Conservation (phyloP, 1,140 invertebrate species). For the Dreissena polymorpha region DNA sequence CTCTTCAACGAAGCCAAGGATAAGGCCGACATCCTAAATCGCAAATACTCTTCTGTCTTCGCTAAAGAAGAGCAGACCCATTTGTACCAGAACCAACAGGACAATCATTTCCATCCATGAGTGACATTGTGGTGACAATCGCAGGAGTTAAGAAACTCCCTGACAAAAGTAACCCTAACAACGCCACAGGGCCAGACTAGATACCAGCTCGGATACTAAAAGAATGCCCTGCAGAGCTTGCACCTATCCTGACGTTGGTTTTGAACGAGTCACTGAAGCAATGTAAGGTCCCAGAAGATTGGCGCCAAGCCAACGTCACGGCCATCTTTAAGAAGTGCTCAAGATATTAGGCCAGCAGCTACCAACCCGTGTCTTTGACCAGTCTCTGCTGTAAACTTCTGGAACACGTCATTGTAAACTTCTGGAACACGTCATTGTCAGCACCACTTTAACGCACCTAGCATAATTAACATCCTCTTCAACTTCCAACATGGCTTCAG, state of each 20-base stretch:
- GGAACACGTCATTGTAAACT: too few relatives aligned
- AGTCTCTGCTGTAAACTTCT: too few relatives aligned
- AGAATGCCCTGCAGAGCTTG: neutral
- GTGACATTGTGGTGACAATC: neutral
- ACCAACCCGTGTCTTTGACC: too few relatives aligned
- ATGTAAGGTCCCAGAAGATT: neutral
- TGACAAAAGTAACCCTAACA: neutral
- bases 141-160: neutral
- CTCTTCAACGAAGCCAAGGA: neutral
- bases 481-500: too few relatives aligned
- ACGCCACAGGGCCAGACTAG: neutral
- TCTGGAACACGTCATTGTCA: too few relatives aligned
- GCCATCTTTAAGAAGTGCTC: slow-evolving; percentile 1
- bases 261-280: neutral
- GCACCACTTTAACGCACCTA: too few relatives aligned
- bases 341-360: slow-evolving; percentile 5
- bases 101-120: too few relatives aligned
- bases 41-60: neutral
- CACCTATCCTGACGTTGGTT: neutral
- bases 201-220: slow-evolving; percentile 2
- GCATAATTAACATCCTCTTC: too few relatives aligned
- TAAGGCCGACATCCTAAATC: slow-evolving; percentile 3
- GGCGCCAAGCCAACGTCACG: neutral
- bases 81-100: neutral
- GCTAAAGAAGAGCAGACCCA: neutral